These are phyloP conservation scores for Meganola albula DNA, from an alignment of 2,888 invertebrate genomes.

Conservation along the genomic window DNA sequence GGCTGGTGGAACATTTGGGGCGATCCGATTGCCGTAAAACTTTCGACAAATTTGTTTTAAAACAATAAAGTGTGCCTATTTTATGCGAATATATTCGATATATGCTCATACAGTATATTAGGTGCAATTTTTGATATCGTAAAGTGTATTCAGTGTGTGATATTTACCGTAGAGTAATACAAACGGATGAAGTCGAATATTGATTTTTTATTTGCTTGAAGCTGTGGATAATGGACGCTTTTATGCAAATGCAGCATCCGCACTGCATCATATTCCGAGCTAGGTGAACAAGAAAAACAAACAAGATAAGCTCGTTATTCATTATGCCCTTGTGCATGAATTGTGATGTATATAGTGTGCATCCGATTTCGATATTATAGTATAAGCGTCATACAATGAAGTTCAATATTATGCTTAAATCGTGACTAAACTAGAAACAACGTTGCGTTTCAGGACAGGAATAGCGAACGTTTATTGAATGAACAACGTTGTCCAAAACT, in stretches of 20 bases:
- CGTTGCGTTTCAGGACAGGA: too few relatives aligned
- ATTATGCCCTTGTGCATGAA: constrained; percentile 10
- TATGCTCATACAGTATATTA: constrained; percentile 4
- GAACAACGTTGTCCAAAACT: too few relatives aligned
- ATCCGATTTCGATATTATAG: too few relatives aligned
- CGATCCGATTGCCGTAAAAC: not conserved
- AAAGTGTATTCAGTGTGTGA: constrained; percentile 13
- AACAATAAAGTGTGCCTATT: too few relatives aligned
- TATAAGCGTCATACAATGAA: too few relatives aligned
- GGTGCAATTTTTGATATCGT: constrained; percentile 8
- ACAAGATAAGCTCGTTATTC: constrained; percentile 28
- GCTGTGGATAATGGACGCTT: constrained; percentile 69
- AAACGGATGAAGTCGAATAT: constrained; percentile 41
- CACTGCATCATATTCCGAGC: constrained; percentile 59
- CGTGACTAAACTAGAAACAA: too few relatives aligned
- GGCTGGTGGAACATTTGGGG: not conserved
- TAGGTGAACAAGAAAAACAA: constrained; percentile 35
- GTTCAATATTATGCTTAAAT: too few relatives aligned
- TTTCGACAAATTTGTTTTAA: too few relatives aligned
- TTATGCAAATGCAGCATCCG: constrained; percentile 72
- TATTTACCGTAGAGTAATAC: constrained; percentile 22
- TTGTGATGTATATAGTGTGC: not conserved
- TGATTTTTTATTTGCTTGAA: constrained; percentile 69
- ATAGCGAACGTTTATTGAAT: too few relatives aligned
- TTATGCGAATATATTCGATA: constrained; percentile 9